Evolutionary conservation across 2,888 invertebrate genomes (phyloP).

Genomic region (Herminia tarsipennalis): DNA sequence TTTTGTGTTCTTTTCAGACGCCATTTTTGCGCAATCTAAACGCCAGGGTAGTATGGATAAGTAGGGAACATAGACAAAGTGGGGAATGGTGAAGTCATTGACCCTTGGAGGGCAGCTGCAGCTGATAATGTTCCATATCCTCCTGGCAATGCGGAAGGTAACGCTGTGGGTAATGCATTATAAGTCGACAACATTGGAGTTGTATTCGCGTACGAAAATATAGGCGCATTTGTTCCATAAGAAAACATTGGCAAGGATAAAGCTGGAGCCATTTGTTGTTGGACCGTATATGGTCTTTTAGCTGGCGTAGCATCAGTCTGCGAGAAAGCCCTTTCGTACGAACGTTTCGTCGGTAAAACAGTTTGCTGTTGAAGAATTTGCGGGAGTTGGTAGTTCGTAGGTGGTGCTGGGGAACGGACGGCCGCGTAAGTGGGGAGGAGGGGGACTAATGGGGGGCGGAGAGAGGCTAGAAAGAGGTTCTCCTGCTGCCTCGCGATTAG

Average conservation of each 20-base stretch:
- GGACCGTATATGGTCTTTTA: constrained; percentile 75
- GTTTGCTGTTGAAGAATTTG: constrained; percentile 59
- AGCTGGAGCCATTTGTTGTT: constrained; percentile 68
- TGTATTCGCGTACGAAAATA: constrained; percentile 77
- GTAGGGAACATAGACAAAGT: constrained; percentile 70
- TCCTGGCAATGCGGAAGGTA: constrained; percentile 65
- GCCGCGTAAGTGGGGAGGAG: constrained; percentile 63
- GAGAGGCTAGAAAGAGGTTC: constrained; percentile 82
- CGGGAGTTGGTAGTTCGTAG: constrained; percentile 52
- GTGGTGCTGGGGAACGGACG: constrained; percentile 54
- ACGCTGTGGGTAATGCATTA: constrained; percentile 57
- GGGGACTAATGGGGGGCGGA: constrained; percentile 65
- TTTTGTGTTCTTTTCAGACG: too few species aligned
- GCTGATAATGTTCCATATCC: constrained; percentile 69
- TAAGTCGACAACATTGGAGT: constrained; percentile 70
- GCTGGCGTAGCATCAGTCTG: constrained; percentile 78
- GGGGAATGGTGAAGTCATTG: constrained; percentile 63
- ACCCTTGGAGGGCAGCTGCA: constrained; percentile 60
- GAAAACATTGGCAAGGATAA: constrained; percentile 81
- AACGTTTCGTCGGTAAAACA: constrained; percentile 86
- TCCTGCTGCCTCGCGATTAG: constrained; percentile 88
- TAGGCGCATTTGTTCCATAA: constrained; percentile 77
- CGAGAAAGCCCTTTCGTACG: constrained; percentile 90
- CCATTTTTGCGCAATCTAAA: too few species aligned
- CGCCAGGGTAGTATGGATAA: constrained; percentile 59